phyloP scores from a whole-genome alignment of 2,797 vertebrate species.

The Menidia menidia region DNA sequence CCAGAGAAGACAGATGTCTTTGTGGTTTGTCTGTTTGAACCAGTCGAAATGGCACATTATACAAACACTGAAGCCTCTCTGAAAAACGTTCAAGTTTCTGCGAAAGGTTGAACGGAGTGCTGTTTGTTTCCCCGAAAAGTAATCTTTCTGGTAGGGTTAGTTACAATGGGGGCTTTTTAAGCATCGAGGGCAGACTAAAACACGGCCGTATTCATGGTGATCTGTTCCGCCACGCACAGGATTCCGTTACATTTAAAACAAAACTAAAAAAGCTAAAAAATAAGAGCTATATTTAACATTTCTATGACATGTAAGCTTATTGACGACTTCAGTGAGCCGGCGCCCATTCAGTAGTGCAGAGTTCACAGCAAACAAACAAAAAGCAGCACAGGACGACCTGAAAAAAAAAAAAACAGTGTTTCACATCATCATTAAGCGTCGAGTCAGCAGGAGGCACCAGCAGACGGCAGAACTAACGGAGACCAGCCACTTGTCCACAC shows the following conservation, averaged over 20 bases:
- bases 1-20: background rate
- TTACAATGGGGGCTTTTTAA: background rate
- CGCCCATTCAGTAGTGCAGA: conserved; percentile 40
- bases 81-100: too few relatives aligned
- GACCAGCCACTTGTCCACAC: background rate
- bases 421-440: conserved; percentile 23
- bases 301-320: conserved; percentile 9
- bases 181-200: background rate
- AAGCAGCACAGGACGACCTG: conserved; percentile 32
- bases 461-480: background rate
- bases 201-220: too few relatives aligned
- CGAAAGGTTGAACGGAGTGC: too few relatives aligned
- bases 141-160: too few relatives aligned
- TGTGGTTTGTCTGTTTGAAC: background rate
- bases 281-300: background rate
- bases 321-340: conserved; percentile 6
- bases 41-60: background rate
- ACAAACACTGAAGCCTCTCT: too few relatives aligned
- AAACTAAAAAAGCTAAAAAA: background rate
- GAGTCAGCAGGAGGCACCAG: conserved; percentile 14
- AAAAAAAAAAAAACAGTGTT: conserved; percentile 21
- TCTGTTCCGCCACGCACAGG: too few relatives aligned
- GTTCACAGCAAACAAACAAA: conserved; percentile 20
- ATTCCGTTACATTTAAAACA: too few relatives aligned
- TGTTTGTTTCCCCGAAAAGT: too few relatives aligned